These are phyloP conservation scores for Drosophila ustulata DNA, from an alignment of 2,888 invertebrate genomes.

Conservation along the genomic window DNA sequence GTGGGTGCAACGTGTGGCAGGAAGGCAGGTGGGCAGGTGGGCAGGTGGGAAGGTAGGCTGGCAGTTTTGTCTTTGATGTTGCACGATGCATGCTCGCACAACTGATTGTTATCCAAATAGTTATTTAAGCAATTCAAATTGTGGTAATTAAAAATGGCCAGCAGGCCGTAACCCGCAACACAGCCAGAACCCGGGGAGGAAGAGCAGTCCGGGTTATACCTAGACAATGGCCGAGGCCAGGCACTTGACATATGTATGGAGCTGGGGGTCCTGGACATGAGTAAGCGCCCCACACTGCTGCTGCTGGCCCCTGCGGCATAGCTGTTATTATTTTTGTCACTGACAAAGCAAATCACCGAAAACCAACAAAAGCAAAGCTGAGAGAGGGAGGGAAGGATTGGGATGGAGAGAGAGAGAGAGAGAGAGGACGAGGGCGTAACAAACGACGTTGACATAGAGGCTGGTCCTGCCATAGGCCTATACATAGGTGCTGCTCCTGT, in stretches of 20 bases:
- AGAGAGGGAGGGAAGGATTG: neutral
- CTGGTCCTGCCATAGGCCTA: slow-evolving; percentile 38
- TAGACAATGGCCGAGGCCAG: slow-evolving; percentile 51
- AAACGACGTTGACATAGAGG: slow-evolving; percentile 51
- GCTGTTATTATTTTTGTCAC: slow-evolving; percentile 80
- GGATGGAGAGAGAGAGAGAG: neutral
- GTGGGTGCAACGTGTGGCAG: slow-evolving; percentile 21
- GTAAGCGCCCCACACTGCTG: slow-evolving; percentile 41
- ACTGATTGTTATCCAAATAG: slow-evolving; percentile 78
- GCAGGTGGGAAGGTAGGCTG: neutral
- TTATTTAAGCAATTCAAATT: slow-evolving; percentile 79
- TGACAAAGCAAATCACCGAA: slow-evolving; percentile 81
- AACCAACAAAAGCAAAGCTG: slow-evolving; percentile 66
- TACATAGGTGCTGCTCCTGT: slow-evolving; percentile 10
- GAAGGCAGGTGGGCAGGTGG: too few species aligned
- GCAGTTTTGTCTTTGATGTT: slow-evolving; percentile 59
- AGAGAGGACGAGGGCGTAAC: slow-evolving; percentile 62
- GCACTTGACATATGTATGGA: slow-evolving; percentile 77
- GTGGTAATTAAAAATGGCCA: slow-evolving; percentile 79
- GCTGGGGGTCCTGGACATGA: slow-evolving; percentile 51
- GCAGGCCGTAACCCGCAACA: slow-evolving; percentile 34
- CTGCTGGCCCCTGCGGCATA: slow-evolving; percentile 67
- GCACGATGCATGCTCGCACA: slow-evolving; percentile 42
- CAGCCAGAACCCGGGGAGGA: neutral
- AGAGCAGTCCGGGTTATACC: slow-evolving; percentile 18